Base-by-base conservation (phyloP, 2,113 vertebrate genomes). In the Phyllostomus discolor region DNA sequence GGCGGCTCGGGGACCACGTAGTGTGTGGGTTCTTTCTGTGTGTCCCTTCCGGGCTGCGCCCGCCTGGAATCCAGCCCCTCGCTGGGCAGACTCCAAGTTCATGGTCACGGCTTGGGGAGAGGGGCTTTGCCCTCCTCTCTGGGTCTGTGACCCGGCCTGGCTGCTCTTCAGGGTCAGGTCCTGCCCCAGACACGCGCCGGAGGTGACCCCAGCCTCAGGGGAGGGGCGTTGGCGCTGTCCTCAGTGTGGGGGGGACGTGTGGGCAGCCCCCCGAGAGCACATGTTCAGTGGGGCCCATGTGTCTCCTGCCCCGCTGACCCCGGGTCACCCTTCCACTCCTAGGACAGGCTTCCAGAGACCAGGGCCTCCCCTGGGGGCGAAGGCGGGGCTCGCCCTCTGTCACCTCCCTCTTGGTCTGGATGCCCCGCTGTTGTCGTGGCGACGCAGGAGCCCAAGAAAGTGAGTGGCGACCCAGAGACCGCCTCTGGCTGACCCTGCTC, bases 241-340 rank as follows among this genome's bases (percentile, higher is more conserved):
- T 78, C 22, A 0, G 0, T 15, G 33, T 31, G 80, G 81, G 76
- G 59, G 2, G 0, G n/a, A n/a, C 1, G 0, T 17, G 28, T 3
- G 16, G 9, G 0, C 1, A 2, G 64, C 24, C 54, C 10, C 4
- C 41, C 28, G 2, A 35, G 59, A 46, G n/a, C 73, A 33, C 1
- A 0, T 1, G 1, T 33, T 64, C 28, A 22, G 6, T 28, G 52
- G 5, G 0, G 16, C 11, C 1, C 0, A 2, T 2, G 11, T 17
- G 26, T 78, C 54, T 35, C 69, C 43, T 46, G 15, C 5, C 19
- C 26, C 22, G 0, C 24, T 62, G 12, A 87, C 1, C 20, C 67
- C 6, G 6, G 15, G 1, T 16, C 0, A 72, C 38, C 22, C 24
- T 70, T n/a, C 31, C 10, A 2, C 22, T 3, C 12, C 41, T 31